Evolutionary conservation across 2,888 invertebrate genomes (phyloP).

Genomic region (Elmis aenea): DNA sequence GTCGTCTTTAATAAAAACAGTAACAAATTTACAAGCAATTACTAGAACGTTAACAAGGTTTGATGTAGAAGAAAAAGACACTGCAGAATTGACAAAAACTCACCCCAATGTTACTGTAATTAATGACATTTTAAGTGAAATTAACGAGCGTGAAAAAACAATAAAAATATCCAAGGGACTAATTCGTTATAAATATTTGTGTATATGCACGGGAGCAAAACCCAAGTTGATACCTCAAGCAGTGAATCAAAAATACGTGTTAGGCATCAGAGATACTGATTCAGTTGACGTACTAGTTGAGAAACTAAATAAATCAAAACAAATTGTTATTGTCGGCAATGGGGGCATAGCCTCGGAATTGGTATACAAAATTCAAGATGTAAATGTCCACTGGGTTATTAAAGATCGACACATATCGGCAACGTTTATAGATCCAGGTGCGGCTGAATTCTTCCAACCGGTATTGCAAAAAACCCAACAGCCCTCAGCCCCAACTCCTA

Average conservation of each 20-base stretch:
- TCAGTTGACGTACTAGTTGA: conserved; percentile 77
- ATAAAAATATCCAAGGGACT: conserved; percentile 53
- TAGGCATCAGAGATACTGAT: conserved; percentile 93
- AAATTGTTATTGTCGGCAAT: conserved; percentile 87
- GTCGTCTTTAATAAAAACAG: conserved; percentile 82
- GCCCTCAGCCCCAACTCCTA: conserved; percentile 20
- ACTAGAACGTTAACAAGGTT: conserved; percentile 82
- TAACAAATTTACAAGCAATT: conserved; percentile 76
- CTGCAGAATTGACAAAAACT: conserved; percentile 53
- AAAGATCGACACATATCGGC: conserved; percentile 90
- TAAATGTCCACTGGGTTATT: conserved; percentile 89
- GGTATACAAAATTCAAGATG: conserved; percentile 77
- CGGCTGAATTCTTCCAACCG: conserved; percentile 84
- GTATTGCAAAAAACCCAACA: conserved; percentile 35
- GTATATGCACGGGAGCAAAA: conserved; percentile 85
- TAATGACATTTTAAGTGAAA: conserved; percentile 58
- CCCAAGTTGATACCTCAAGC: conserved; percentile 70
- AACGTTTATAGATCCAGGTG: conserved; percentile 93
- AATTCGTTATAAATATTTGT: conserved; percentile 73
- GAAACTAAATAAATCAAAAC: conserved; percentile 61
- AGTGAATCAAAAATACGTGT: conserved; percentile 57
- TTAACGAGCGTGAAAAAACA: conserved; percentile 53
- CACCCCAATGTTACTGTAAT: conserved; percentile 65
- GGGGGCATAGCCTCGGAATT: conserved; percentile 98
- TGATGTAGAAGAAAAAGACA: conserved; percentile 74